These are phyloP conservation scores for Mechanitis messenoides DNA, from an alignment of 2,888 invertebrate species.

Conservation along the genomic window DNA sequence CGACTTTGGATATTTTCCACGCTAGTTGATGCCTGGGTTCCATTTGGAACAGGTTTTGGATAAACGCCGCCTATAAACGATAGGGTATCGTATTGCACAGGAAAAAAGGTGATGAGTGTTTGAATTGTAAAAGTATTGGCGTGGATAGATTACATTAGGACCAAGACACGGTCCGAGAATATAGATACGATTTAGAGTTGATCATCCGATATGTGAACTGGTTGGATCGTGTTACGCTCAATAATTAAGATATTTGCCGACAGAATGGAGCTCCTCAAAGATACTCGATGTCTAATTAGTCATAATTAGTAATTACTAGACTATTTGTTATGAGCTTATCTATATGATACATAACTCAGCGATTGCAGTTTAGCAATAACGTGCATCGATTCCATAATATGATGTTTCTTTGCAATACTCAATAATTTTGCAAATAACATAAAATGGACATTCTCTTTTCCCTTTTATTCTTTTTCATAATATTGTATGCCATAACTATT, in stretches of 20 bases:
- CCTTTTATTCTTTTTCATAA: too few relatives aligned
- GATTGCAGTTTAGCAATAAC: not conserved
- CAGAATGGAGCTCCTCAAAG: slow-evolving; percentile 16
- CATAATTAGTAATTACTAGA: slow-evolving; percentile 19
- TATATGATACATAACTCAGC: not conserved
- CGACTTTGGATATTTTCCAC: slow-evolving; percentile 61
- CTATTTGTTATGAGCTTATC: slow-evolving; percentile 15
- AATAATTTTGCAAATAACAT: too few relatives aligned
- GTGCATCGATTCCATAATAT: too few relatives aligned
- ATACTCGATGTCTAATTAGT: slow-evolving; percentile 16
- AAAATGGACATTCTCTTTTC: too few relatives aligned
- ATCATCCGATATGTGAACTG: slow-evolving; percentile 44
- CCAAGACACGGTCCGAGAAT: slow-evolving; percentile 42
- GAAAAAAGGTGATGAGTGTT: slow-evolving; percentile 73
- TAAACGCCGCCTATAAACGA: slow-evolving; percentile 62
- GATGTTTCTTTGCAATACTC: too few relatives aligned
- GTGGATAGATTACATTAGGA: slow-evolving; percentile 56
- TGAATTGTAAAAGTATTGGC: slow-evolving; percentile 53
- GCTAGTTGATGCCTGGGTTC: slow-evolving; percentile 59
- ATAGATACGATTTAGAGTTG: slow-evolving; percentile 39
- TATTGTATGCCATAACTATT: too few relatives aligned
- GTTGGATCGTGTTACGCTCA: slow-evolving; percentile 48
- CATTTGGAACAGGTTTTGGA: slow-evolving; percentile 67
- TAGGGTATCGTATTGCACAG: slow-evolving; percentile 70
- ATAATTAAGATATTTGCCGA: slow-evolving; percentile 48